Percentiles rank a stretch among this genome's conserved stretches.
Conservation (phyloP, 2,113 vertebrate species). For the Melanerpes formicivorus region DNA sequence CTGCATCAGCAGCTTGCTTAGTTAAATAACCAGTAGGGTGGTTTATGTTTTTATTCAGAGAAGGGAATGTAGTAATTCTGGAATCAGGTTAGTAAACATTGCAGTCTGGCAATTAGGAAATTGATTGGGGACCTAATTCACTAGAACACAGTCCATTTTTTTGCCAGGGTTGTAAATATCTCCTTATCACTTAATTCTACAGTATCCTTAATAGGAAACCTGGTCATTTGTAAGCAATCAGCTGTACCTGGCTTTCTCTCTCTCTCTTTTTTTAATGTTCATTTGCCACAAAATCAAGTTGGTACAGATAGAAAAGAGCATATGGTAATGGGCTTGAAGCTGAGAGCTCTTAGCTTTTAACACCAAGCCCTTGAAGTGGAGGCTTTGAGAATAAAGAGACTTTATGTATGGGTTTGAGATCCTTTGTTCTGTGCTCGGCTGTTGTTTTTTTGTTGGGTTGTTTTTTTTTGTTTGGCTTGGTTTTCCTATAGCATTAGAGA, state of each 20-base stretch:
- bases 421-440: conserved; percentile 31
- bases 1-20: background rate
- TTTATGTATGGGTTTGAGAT: background rate
- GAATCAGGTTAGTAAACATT: conserved; percentile 40
- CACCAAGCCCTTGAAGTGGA: background rate
- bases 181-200: conserved; percentile 26
- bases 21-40: background rate
- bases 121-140: background rate
- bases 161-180: conserved; percentile 28
- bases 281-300: background rate
- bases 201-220: background rate
- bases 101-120: background rate
- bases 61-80: conserved; percentile 3
- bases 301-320: background rate
- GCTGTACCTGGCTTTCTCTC: background rate
- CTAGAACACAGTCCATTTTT: background rate
- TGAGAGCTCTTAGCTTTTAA: conserved; percentile 50
- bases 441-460: too few species aligned
- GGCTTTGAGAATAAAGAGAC: conserved; percentile 22
- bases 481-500: background rate
- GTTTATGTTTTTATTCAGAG: conserved; percentile 25
- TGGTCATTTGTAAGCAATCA: conserved; percentile 24
- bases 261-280: background rate
- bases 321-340: background rate
- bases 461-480: background rate